Evolutionary conservation across 2,888 invertebrate genomes (phyloP), one percentile per base, ranked within the genome.

Genomic region (Pteria penguin): DNA sequence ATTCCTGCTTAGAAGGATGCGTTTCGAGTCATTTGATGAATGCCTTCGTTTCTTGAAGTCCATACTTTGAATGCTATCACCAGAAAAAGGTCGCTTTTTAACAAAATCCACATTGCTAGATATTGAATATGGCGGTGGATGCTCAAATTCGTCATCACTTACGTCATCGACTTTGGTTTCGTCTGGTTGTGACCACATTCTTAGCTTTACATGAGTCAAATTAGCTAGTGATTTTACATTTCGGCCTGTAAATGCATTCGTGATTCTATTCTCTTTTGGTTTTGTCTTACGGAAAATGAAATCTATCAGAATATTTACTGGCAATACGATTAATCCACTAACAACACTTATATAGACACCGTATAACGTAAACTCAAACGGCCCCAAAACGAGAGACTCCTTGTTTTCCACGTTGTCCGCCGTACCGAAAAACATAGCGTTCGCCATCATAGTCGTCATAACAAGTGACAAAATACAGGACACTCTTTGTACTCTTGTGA

Each of bases 361-460:
- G 68, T 82, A 81, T 8, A 84, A 74, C 2, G 85, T 81, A 57
- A 87, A 82, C 54, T 80, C 76, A 8, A 86, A 65, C 0, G 84
- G 84, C 11, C 87, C 87, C 2, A 87, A 32, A 27, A 62, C 61
- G 61, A 84, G 75, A 2, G 79, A 78, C 22, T 78, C 71, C 14
- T 73, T 69, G 45, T 75, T 78, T 11, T 75, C 55, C 5, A 74
- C 78, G 24, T 73, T 78, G 22, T 81, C 81, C 5, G 73, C 82
- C 1, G 81, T 75, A 68, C 78, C 76, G 77, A 92, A 93, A 84
- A 91, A 93, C 91, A 93, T 91, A 27, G 93, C 92, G 76, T 92
- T 92, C 22, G 89, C 91, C 68, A 93, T 81, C 92, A 93, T 93
- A 26, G 92, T 90, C 2, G 91, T 86, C 78, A 91, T 91, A 8